phyloP scores from a whole-genome alignment of 2,888 invertebrate species.

The Itoplectis maculator region DNA sequence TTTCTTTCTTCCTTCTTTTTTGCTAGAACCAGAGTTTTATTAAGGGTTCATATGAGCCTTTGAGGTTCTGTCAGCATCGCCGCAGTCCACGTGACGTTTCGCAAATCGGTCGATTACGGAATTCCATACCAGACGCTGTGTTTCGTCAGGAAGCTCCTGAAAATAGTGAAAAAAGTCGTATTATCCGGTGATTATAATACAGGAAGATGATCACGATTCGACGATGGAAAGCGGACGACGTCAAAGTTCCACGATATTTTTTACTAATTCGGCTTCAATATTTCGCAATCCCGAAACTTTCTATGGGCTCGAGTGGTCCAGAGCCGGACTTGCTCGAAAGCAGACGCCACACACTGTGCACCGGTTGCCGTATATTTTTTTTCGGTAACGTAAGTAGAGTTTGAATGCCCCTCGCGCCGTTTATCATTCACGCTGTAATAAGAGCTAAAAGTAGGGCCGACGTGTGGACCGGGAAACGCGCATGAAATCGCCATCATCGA shows the following conservation, averaged over 20 bases:
- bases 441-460: not conserved
- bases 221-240: too few relatives aligned
- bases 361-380: not conserved
- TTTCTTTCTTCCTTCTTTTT: not conserved
- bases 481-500: conserved; percentile 53
- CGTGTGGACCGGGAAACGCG: conserved; percentile 9
- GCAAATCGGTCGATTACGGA: not conserved
- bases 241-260: too few relatives aligned
- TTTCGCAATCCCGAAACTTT: not conserved
- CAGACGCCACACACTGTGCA: not conserved
- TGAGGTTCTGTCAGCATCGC: not conserved
- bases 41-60: conserved; percentile 10
- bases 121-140: not conserved
- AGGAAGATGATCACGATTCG: too few relatives aligned
- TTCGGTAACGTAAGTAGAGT: not conserved
- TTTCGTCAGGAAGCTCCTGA: not conserved
- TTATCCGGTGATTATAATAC: not conserved
- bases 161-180: not conserved
- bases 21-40: not conserved
- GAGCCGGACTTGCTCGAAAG: not conserved
- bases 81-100: not conserved
- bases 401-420: not conserved
- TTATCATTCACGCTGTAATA: not conserved
- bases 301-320: not conserved
- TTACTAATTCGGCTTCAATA: not conserved